phyloP scores from a whole-genome alignment of 2,797 vertebrate species.

The Protonibea diacanthus region DNA sequence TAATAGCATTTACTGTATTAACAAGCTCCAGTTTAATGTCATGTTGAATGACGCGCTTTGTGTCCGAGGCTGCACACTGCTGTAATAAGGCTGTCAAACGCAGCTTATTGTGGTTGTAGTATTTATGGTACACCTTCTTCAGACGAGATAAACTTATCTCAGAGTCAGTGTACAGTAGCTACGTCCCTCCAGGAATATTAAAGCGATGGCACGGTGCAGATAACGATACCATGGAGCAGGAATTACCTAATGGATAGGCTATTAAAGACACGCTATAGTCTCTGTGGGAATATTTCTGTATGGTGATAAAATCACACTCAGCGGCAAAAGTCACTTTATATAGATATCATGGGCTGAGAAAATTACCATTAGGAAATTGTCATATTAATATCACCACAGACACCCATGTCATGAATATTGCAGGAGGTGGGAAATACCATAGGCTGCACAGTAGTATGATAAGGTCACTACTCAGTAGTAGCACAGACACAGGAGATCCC shows the following conservation, averaged over 20 bases:
- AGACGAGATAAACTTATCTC: slow-evolving; percentile 3
- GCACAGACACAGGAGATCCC: background rate
- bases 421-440: background rate
- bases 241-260: background rate
- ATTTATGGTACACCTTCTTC: background rate
- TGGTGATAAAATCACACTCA: background rate
- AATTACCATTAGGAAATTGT: background rate
- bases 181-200: background rate
- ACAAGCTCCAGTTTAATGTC: slow-evolving; percentile 50
- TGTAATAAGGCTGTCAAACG: background rate
- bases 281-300: background rate
- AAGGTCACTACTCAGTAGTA: background rate
- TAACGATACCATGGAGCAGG: background rate
- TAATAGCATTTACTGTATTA: slow-evolving; percentile 60
- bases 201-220: background rate
- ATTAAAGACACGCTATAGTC: slow-evolving; percentile 1
- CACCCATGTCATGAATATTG: background rate
- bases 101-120: background rate
- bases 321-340: background rate
- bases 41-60: slow-evolving; percentile 7
- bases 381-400: background rate
- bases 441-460: background rate
- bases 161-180: background rate
- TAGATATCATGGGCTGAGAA: background rate
- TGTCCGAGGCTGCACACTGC: background rate